Evolutionary conservation across 2,113 vertebrate genomes (phyloP), one percentile per base, ranked within the genome.

Genomic region (Psophia crepitans): DNA sequence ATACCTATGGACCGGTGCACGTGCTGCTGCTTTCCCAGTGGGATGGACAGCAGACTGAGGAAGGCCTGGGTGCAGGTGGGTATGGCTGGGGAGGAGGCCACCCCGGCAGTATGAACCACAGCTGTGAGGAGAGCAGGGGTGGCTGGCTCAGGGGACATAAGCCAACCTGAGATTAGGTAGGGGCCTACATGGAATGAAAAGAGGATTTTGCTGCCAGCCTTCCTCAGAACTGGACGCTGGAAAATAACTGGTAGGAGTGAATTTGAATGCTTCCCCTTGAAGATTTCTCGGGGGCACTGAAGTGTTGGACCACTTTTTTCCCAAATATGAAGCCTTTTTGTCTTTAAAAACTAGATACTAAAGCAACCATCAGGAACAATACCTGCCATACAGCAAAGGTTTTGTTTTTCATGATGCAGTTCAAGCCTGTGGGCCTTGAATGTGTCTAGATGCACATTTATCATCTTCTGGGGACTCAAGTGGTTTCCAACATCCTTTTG

Each of bases 11-110:
- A 15, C 44, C 8, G 35, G 20, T 20, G 33, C 8, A 11, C 7
- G 9, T 0, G 3, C 28, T 54, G 54, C 20, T 30, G 37, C 30
- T 46, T 3, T 44, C 24, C 18, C 4, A 10, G 21, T 0, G 0
- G 64, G 30, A 16, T 27, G 21, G 17, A 26, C 8, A 26, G 41
- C 41, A 27, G 28, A 11, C 6, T 11, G 37, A 20, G 28, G 43
- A 18, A 49, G 15, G 16, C 11, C 15, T 0, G 1, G 9, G 22
- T 19, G 35, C 14, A 4, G 19, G 33, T 2, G 2, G 18, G 20
- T 53, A 19, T 20, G 51, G 26, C 16, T 35, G 64, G 10, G 22
- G 43, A 57, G n/a, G 12, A 12, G 15, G 17, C n/a, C 9, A 23
- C 15, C 9, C 33, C 30, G 41, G 13, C 21, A 39, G 24, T 15